A percentile compares a stretch with the other conserved stretches of the same genome.
These are phyloP conservation scores for Drosophila nigritarsus DNA, from an alignment of 2,888 invertebrate genomes.

Conservation along the genomic window DNA sequence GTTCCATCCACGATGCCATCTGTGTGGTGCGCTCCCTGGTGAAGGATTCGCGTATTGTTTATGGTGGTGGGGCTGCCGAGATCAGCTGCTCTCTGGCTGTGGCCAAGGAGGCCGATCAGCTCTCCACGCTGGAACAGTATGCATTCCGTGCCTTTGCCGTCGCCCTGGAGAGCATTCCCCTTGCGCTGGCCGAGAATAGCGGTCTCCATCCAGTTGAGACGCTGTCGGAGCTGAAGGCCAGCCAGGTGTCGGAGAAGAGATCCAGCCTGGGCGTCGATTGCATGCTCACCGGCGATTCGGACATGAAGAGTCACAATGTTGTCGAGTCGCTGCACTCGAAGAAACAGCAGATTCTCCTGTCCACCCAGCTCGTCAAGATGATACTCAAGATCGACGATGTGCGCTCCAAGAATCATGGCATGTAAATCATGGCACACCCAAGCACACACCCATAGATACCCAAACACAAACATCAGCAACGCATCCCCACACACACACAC, in stretches of 20 bases:
- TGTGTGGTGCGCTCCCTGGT: slow-evolving; percentile 90
- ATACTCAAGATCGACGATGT: slow-evolving; percentile 99
- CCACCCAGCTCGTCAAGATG: slow-evolving; percentile 99
- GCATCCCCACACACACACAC: too few relatives aligned
- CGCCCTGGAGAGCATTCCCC: slow-evolving; percentile 96
- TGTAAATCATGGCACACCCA: slow-evolving; percentile 54
- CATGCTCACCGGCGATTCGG: slow-evolving; percentile 91
- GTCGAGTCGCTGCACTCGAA: slow-evolving; percentile 98
- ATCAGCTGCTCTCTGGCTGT: slow-evolving; percentile 97
- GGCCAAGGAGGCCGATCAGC: slow-evolving; percentile 93
- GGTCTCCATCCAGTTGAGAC: slow-evolving; percentile 97
- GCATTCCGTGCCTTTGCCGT: slow-evolving; percentile 98
- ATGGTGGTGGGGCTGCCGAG: slow-evolving; percentile 99
- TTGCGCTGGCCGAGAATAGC: slow-evolving; percentile 98
- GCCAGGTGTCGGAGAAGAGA: slow-evolving; percentile 94
- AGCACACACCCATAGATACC: slow-evolving; percentile 8
- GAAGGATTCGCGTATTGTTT: slow-evolving; percentile 95
- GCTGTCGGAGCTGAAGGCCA: slow-evolving; percentile 94
- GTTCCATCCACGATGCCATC: slow-evolving; percentile 96
- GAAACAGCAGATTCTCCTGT: slow-evolving; percentile 97
- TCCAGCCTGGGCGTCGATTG: slow-evolving; percentile 97
- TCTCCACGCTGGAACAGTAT: slow-evolving; percentile 97
- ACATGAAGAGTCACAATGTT: slow-evolving; percentile 98
- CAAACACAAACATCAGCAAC: slow-evolving; percentile 23
- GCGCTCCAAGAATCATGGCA: slow-evolving; percentile 87